Evolutionary conservation across 2,797 vertebrate species (phyloP), one percentile per base, ranked within the genome.

Genomic region (Synaphobranchus kaupii): DNA sequence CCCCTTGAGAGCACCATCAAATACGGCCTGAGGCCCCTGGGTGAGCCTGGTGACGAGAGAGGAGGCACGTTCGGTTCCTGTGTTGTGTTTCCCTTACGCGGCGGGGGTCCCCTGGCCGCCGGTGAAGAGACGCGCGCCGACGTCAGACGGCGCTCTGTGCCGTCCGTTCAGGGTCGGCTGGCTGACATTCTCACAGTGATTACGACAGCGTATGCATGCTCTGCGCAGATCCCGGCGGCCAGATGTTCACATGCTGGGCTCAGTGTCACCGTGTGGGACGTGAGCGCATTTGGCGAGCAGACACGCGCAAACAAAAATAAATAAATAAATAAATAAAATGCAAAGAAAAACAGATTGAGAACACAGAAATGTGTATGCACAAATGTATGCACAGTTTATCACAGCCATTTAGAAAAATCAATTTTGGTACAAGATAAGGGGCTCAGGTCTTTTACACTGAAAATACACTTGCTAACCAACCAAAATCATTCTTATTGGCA

Each of bases 111-210:
- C 76, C 34, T 5, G 25, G 76, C 54, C 60, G 78, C 20, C 20
- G 60, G 60, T 31, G 34, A 78, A 80, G 91, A 92, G 93, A 92
- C 91, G 88, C 88, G 89, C n/a, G 90, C 87, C 92, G 92, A 94
- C 93, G 93, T 94, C 93, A 94, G 88, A 89, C 91, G 89, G 91
- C 89, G 90, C 92, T 90, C 88, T 87, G 90, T 92, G 91, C 93
- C 93, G 93, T 93, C 92, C 94, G 84, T 90, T 90, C 92, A 93
- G 80, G 84, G 90, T 89, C 89, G 90, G 92, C 92, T 89, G 83
- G 81, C 44, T 83, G 63, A 66, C 78, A 31, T 86, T 83, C 78
- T 44, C 86, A 83, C n/a, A n/a, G 44, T 50, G 56, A 66, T 86
- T 83, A 83, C 78, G 58, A 58, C 63, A 20, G 44, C 78, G 31